phyloP scores from a whole-genome alignment of 2,888 invertebrate genomes.

The Antitype chi region DNA sequence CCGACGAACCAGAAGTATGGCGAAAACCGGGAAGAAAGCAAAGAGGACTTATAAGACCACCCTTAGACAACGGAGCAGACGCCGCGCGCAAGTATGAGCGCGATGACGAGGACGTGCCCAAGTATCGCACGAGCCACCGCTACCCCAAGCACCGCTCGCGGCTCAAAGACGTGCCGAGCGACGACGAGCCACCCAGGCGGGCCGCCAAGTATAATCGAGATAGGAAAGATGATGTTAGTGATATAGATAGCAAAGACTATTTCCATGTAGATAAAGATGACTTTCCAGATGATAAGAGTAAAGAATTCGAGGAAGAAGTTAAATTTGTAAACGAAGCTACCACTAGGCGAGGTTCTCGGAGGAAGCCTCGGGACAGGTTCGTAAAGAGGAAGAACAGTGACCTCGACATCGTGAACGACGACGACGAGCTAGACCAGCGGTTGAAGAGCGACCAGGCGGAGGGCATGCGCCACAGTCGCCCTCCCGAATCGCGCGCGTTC shows the following conservation, averaged over 20 bases:
- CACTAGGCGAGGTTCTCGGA: slow-evolving; percentile 70
- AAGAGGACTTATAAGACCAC: slow-evolving; percentile 57
- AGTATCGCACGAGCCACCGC: slow-evolving; percentile 61
- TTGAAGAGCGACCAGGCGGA: slow-evolving; percentile 21
- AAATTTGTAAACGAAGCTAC: slow-evolving; percentile 64
- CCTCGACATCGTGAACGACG: slow-evolving; percentile 52
- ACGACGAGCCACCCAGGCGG: slow-evolving; percentile 57
- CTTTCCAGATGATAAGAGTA: slow-evolving; percentile 66
- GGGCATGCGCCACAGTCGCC: slow-evolving; percentile 21
- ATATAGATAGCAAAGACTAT: slow-evolving; percentile 68
- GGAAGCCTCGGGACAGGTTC: slow-evolving; percentile 78
- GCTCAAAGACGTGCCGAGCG: slow-evolving; percentile 63
- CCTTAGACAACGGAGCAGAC: slow-evolving; percentile 55
- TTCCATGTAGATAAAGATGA: slow-evolving; percentile 66
- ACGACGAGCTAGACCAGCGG: slow-evolving; percentile 48
- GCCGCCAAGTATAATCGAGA: slow-evolving; percentile 60
- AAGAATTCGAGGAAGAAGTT: slow-evolving; percentile 67
- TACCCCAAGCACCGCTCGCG: slow-evolving; percentile 68
- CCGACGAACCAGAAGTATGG: slow-evolving; percentile 70
- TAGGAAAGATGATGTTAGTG: slow-evolving; percentile 67
- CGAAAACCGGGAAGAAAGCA: slow-evolving; percentile 70
- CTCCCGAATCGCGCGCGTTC: not conserved
- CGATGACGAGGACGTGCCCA: slow-evolving; percentile 65
- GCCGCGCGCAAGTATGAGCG: slow-evolving; percentile 59
- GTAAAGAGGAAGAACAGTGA: slow-evolving; percentile 54